Base-by-base conservation (phyloP, 2,888 invertebrate species). In the Lepeophtheirus nordmannii region DNA sequence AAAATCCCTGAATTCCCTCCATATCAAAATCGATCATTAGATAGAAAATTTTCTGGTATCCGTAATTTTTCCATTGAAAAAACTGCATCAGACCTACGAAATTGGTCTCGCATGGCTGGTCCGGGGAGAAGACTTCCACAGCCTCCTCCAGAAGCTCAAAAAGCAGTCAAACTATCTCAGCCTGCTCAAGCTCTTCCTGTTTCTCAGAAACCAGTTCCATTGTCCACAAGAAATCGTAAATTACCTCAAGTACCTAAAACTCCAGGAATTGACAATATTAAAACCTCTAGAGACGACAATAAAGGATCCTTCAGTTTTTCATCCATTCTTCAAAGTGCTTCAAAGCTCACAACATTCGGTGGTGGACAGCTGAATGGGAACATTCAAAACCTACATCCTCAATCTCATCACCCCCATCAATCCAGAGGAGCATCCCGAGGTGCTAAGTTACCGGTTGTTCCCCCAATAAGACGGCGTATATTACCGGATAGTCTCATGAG, bases 111-210 rank as follows among this genome's bases (percentile, higher is more conserved):
- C 53, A 46, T 46, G 53, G 53, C 53, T 12, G 40, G 62, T 40
- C 14, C n/a, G 8, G 62, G 62, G 17, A 17, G 63, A 10, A n/a
- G 63, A 56, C 63, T 63, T 2, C 63, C 63, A n/a, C 63, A 63
- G 23, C 63, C 63, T 46, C 63, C 63, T 22, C 63, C 63, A 12
- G 63, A 63, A n/a, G 7, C 30, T 46, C 63, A 63, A 63, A 63
- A 63, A 38, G 37, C 63, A 17, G n/a, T 63, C 3, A 23, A 41
- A 1, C 17, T 63, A 37, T 53, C 63, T 12, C 53, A 46, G 20
- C 63, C 63, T 37, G 38, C 12, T 38, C 41, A 41, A 2, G 46
- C 63, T 63, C 38, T 63, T n/a, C 63, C 63, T 20, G 22, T 56
- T n/a, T 46, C 20, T 56, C 30, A 56, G 23, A 63, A 63, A 23